A percentile compares a stretch with the other conserved stretches of the same genome.
Evolutionary conservation across 2,113 vertebrate species (phyloP).

Genomic region (Rhipidura dahli): DNA sequence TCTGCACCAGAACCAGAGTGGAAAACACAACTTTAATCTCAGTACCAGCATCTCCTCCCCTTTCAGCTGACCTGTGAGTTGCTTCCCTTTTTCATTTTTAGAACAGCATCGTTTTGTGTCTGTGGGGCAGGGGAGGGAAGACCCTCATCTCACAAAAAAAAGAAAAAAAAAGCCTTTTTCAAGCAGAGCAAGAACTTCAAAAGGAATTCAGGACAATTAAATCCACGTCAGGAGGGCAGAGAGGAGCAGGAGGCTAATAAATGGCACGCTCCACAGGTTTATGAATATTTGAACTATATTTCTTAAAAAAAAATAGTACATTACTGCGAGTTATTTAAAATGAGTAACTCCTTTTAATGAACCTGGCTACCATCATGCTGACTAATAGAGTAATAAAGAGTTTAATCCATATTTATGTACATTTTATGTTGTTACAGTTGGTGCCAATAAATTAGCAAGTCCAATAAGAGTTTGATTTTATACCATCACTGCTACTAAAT

Average conservation of each 20-base stretch:
- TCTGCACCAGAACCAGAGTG: background rate
- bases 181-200: background rate
- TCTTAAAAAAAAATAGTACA: background rate
- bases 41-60: background rate
- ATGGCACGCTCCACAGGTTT: background rate
- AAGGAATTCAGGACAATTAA: background rate
- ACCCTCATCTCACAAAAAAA: background rate
- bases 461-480: background rate
- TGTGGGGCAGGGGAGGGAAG: background rate
- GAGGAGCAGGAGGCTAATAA: background rate
- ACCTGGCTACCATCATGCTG: background rate
- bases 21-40: background rate
- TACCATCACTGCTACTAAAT: background rate
- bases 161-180: background rate
- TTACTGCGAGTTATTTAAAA: background rate
- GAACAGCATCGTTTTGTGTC: background rate
- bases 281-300: slow-evolving; percentile 1
- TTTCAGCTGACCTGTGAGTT: background rate
- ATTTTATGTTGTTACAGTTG: background rate
- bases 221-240: background rate
- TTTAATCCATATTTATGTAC: slow-evolving; percentile 30
- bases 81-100: background rate
- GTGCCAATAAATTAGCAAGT: slow-evolving; percentile 12
- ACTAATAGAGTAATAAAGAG: background rate
- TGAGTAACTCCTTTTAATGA: slow-evolving; percentile 21